A percentile compares a stretch with the other conserved stretches of the same genome.
These are phyloP conservation scores for Heliconius eleuchia DNA, from an alignment of 1,140 invertebrate species.

Conservation along the genomic window DNA sequence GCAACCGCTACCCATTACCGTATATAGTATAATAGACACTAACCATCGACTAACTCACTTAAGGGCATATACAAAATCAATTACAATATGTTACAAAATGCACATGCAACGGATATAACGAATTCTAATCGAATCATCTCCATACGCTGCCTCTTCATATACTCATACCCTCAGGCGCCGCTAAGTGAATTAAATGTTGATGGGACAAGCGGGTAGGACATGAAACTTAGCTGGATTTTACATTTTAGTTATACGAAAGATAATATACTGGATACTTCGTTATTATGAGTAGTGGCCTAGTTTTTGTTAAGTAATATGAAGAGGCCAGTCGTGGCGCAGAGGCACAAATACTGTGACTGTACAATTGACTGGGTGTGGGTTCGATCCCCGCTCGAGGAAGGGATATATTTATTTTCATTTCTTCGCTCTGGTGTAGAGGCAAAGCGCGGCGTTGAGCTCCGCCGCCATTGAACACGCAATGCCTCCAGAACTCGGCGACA, in stretches of 20 bases:
- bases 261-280: background rate
- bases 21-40: background rate
- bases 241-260: constrained; percentile 1
- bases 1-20: too few species aligned
- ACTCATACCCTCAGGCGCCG: background rate
- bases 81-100: constrained; percentile 13
- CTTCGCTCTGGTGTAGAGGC: too few species aligned
- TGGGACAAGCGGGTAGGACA: background rate
- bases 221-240: constrained; percentile 16
- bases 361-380: too few species aligned
- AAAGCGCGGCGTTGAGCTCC: too few species aligned
- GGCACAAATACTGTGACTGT: too few species aligned
- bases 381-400: too few species aligned
- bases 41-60: background rate
- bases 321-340: too few species aligned
- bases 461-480: too few species aligned
- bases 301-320: too few species aligned
- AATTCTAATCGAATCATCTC: constrained; percentile 15
- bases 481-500: too few species aligned
- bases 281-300: background rate
- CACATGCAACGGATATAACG: constrained; percentile 8
- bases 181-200: constrained; percentile 15
- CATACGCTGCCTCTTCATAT: constrained; percentile 3
- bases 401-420: too few species aligned
- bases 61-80: background rate